Conservation (phyloP, 2,888 invertebrate species). For the Epistrophe eligans region DNA sequence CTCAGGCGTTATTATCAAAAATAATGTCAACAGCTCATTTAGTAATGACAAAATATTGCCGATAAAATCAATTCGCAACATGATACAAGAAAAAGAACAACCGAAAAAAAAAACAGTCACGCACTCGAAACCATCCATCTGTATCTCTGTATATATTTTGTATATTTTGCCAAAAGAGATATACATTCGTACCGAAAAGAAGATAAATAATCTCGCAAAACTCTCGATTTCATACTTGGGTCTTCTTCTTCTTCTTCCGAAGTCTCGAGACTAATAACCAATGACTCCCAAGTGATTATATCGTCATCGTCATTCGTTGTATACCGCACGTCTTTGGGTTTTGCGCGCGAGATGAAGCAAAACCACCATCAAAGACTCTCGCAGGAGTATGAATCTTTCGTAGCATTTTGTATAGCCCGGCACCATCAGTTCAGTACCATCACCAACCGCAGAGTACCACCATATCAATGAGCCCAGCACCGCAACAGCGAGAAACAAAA, state of each 20-base stretch:
- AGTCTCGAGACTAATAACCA: conserved; percentile 71
- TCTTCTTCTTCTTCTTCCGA: conserved; percentile 12
- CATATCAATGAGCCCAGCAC: neutral
- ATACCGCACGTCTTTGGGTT: conserved; percentile 5
- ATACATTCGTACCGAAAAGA: conserved; percentile 36
- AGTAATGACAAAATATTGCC: conserved; percentile 59
- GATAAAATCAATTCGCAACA: conserved; percentile 69
- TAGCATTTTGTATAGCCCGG: conserved; percentile 12
- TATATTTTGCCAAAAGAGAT: conserved; percentile 18
- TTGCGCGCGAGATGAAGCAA: conserved; percentile 1
- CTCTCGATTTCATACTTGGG: conserved; percentile 66
- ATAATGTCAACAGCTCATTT: conserved; percentile 61
- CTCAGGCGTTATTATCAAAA: conserved; percentile 8
- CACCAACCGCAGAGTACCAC: neutral
- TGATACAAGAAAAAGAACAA: conserved; percentile 30
- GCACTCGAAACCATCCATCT: conserved; percentile 37
- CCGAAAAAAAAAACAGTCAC: neutral
- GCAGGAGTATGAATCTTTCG: neutral
- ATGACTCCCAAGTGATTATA: conserved; percentile 74
- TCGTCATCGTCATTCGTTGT: conserved; percentile 56
- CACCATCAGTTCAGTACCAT: neutral
- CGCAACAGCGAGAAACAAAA: conserved; percentile 50
- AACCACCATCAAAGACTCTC: neutral
- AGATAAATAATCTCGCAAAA: conserved; percentile 67
- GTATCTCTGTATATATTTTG: neutral